Percentiles rank a stretch among this genome's conserved stretches.
Evolutionary conservation across 2,113 vertebrate species (phyloP).

Genomic region (Geothlypis trichas): DNA sequence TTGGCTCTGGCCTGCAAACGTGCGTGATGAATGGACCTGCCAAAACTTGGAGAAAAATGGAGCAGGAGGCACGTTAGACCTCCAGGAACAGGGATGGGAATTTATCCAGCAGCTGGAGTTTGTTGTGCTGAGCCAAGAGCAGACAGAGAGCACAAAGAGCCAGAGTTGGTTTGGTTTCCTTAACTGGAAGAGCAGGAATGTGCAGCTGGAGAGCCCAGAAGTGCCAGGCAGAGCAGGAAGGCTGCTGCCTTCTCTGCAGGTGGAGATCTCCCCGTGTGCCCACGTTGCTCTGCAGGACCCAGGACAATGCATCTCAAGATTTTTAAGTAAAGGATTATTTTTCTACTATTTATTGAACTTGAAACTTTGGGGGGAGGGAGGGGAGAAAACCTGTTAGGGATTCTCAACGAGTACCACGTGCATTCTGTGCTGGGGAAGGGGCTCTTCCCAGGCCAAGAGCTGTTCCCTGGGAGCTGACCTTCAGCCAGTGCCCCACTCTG

Average conservation of each 20-base stretch:
- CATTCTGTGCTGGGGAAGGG: conserved; percentile 50
- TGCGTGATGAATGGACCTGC: conserved; percentile 51
- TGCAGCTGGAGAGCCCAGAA: neutral
- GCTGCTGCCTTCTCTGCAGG: neutral
- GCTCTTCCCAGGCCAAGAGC: conserved; percentile 46
- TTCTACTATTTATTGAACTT: conserved; percentile 99
- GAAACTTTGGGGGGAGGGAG: conserved; percentile 58
- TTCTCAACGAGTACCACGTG: neutral
- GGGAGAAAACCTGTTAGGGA: conserved; percentile 23
- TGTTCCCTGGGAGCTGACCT: conserved; percentile 24
- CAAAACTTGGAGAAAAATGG: neutral
- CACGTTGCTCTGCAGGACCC: conserved; percentile 1
- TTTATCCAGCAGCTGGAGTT: conserved; percentile 32
- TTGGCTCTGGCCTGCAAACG: neutral
- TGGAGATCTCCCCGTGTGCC: neutral
- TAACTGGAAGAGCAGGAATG: conserved; percentile 65
- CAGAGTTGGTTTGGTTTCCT: conserved; percentile 51
- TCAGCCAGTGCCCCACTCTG: conserved; percentile 41
- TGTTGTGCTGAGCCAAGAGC: conserved; percentile 60
- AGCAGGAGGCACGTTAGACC: conserved; percentile 36
- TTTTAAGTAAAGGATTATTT: conserved; percentile 95
- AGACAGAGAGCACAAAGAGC: neutral
- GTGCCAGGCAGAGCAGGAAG: neutral
- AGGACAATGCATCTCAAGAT: conserved; percentile 79
- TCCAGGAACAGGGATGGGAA: conserved; percentile 35